Evolutionary conservation across 2,888 invertebrate genomes (phyloP).

Genomic region (Caenorhabditis macrosperma): DNA sequence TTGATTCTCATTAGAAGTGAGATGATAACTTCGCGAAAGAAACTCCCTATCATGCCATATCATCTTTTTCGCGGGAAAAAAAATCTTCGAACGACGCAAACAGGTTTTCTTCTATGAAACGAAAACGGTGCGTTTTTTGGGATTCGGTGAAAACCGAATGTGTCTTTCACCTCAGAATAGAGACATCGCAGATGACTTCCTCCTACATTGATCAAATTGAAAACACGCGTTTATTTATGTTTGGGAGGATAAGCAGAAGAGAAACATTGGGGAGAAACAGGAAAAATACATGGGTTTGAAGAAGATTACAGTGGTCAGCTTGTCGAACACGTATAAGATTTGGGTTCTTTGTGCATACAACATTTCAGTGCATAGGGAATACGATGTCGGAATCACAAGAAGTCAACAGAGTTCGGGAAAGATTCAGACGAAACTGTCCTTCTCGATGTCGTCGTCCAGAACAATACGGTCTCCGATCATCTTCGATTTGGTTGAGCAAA

Average conservation of each 20-base stretch:
- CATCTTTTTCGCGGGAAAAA: neutral
- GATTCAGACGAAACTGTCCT: conserved; percentile 62
- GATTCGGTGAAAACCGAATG: no score
- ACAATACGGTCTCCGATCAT: conserved; percentile 58
- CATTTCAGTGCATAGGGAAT: conserved; percentile 24
- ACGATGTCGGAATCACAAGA: neutral
- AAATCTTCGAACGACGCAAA: neutral
- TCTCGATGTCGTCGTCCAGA: conserved; percentile 57
- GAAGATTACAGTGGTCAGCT: neutral
- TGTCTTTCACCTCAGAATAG: no score
- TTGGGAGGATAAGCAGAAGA: neutral
- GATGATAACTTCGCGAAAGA: neutral
- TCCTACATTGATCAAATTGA: no score
- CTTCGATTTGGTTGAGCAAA: conserved; percentile 23
- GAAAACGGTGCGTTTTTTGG: no score
- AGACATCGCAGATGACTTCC: no score
- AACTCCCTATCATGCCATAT: neutral
- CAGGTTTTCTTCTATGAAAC: neutral
- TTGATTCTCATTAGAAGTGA: no score
- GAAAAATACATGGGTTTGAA: neutral
- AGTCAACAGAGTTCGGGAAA: neutral
- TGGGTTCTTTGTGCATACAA: conserved; percentile 33
- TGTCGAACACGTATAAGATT: conserved; percentile 23
- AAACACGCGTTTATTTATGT: no score
- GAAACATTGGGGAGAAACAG: neutral